A percentile compares a stretch with the other conserved stretches of the same genome.
Evolutionary conservation across 2,797 vertebrate genomes (phyloP).

Genomic region (Urosaurus nigricauda): DNA sequence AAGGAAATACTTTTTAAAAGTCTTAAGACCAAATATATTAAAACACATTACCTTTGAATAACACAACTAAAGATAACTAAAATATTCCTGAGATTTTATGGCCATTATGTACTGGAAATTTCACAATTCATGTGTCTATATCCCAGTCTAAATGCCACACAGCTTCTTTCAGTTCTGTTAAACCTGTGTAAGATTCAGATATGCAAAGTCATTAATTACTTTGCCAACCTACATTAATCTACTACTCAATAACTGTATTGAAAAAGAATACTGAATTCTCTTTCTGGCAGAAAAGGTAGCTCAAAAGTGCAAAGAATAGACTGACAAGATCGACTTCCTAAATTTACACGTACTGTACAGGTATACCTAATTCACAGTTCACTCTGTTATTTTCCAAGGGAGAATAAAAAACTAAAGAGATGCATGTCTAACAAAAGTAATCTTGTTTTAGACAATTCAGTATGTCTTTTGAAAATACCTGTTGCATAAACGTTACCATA

Average conservation of each 20-base stretch:
- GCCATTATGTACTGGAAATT: neutral
- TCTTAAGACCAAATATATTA: neutral
- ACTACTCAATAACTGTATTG: neutral
- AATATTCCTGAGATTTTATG: neutral
- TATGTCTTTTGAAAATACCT: constrained; percentile 55
- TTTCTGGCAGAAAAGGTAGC: neutral
- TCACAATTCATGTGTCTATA: neutral
- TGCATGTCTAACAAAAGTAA: neutral
- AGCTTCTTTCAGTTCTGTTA: neutral
- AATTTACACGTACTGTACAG: neutral
- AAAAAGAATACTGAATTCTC: neutral
- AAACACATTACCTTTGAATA: constrained; percentile 8
- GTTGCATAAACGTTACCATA: constrained; percentile 52
- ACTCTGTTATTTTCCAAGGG: neutral
- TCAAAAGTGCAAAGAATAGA: neutral
- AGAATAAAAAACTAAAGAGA: constrained; percentile 16
- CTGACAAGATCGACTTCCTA: neutral
- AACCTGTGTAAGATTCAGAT: neutral
- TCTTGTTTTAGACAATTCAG: constrained; percentile 46
- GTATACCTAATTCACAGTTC: neutral
- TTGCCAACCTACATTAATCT: neutral
- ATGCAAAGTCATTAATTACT: neutral
- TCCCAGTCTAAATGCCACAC: neutral
- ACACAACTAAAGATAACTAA: neutral
- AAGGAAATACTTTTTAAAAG: neutral